A percentile compares a stretch with the other conserved stretches of the same genome.
Evolutionary conservation across 2,888 invertebrate species (phyloP).

Genomic region (Cheilosia grossa): DNA sequence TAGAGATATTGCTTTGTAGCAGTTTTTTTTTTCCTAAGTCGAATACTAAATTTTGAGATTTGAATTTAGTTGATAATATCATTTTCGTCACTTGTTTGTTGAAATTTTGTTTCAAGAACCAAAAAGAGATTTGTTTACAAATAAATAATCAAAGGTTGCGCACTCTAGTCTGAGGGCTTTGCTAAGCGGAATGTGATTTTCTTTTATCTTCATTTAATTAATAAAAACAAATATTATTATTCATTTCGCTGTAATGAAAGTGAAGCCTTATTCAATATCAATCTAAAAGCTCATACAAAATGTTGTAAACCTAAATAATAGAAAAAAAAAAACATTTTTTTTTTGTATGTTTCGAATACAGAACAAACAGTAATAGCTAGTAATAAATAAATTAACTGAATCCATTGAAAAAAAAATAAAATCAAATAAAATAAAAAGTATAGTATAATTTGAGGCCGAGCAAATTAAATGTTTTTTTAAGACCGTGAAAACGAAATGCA

Average conservation of each 20-base stretch:
- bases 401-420: conserved; percentile 29
- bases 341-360: conserved; percentile 29
- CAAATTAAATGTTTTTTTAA: conserved; percentile 1
- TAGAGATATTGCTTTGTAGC: conserved; percentile 26
- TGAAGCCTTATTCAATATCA: conserved; percentile 31
- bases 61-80: conserved; percentile 40
- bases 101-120: background rate
- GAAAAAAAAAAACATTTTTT: conserved; percentile 13
- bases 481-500: conserved; percentile 32
- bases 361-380: conserved; percentile 25
- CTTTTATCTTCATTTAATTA: background rate
- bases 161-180: background rate
- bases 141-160: background rate
- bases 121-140: background rate
- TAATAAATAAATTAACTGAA: conserved; percentile 54
- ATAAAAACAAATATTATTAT: background rate
- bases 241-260: conserved; percentile 1
- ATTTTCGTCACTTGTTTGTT: conserved; percentile 11
- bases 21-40: conserved; percentile 25
- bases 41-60: conserved; percentile 45
- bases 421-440: background rate
- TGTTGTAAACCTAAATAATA: conserved; percentile 32
- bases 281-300: conserved; percentile 34
- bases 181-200: conserved; percentile 1
- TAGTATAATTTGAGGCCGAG: conserved; percentile 13